phyloP scores from a whole-genome alignment of 2,888 invertebrate genomes.

The Nipponacmea schrenckii region DNA sequence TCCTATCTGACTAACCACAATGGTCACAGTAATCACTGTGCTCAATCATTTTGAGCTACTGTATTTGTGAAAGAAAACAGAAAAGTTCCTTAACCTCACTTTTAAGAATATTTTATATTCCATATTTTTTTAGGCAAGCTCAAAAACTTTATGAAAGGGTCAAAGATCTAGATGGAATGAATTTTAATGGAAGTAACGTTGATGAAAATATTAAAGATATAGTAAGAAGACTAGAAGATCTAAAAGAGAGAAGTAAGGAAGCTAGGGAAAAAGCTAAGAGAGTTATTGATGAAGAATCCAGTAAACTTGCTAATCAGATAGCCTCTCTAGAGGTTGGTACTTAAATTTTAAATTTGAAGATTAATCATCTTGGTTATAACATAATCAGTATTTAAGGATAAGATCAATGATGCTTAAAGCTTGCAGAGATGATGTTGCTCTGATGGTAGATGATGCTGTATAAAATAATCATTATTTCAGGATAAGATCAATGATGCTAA shows the following conservation, averaged over 20 bases:
- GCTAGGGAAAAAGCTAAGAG: slow-evolving; percentile 32
- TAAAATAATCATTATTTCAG: background rate
- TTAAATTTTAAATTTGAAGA: background rate
- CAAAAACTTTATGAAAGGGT: slow-evolving; percentile 43
- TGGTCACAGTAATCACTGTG: no score
- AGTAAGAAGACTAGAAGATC: slow-evolving; percentile 37
- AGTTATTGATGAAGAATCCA: slow-evolving; percentile 23
- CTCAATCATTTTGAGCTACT: no score
- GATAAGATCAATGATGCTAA: background rate
- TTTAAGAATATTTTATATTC: no score
- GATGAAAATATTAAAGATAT: slow-evolving; percentile 34
- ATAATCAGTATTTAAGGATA: no score
- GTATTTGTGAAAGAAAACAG: no score
- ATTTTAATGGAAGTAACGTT: slow-evolving; percentile 39
- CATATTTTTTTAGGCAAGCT: slow-evolving; percentile 30
- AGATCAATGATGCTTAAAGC: background rate
- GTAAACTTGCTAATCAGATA: slow-evolving; percentile 14
- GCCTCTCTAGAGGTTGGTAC: slow-evolving; percentile 21
- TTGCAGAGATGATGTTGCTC: background rate
- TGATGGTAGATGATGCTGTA: no score
- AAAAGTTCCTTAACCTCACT: no score
- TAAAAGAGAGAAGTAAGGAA: slow-evolving; percentile 30
- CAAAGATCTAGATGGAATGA: slow-evolving; percentile 18
- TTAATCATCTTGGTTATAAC: no score
- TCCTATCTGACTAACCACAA: no score